Percentiles rank a stretch among this genome's conserved stretches.
These are phyloP conservation scores for Tetramorium parvispinum DNA, from an alignment of 1,140 invertebrate genomes.

Conservation along the genomic window DNA sequence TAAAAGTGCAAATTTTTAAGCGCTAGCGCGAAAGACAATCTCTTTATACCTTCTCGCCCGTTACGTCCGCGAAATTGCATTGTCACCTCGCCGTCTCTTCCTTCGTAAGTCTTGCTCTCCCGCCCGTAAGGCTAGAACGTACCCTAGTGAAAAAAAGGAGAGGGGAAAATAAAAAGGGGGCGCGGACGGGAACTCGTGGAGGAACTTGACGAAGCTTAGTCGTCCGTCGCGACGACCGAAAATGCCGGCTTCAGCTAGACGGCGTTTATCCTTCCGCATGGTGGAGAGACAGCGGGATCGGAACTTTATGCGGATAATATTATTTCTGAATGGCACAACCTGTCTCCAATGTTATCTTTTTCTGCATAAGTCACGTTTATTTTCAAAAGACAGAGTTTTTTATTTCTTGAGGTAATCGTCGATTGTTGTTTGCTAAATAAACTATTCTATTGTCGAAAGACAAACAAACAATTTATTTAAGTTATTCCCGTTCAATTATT, in stretches of 20 bases:
- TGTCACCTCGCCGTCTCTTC: slow-evolving; percentile 64
- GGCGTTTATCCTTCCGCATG: slow-evolving; percentile 53
- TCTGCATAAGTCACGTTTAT: neutral
- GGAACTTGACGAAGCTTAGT: slow-evolving; percentile 60
- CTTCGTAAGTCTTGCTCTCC: neutral
- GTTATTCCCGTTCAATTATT: neutral
- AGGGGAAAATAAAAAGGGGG: slow-evolving; percentile 20
- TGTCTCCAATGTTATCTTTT: neutral
- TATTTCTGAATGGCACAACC: slow-evolving; percentile 29
- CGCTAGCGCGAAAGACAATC: slow-evolving; percentile 67
- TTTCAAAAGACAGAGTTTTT: neutral
- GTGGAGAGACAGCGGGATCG: slow-evolving; percentile 14
- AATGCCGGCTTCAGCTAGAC: slow-evolving; percentile 58
- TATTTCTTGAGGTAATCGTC: neutral
- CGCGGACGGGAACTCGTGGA: slow-evolving; percentile 9
- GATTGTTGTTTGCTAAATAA: neutral
- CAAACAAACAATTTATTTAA: slow-evolving; percentile 2
- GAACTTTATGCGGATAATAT: slow-evolving; percentile 57
- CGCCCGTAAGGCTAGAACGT: neutral
- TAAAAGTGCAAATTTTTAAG: slow-evolving; percentile 73
- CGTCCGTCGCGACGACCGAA: slow-evolving; percentile 36
- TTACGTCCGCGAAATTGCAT: slow-evolving; percentile 72
- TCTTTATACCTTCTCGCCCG: slow-evolving; percentile 69
- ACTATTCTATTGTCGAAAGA: neutral
- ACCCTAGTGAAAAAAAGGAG: slow-evolving; percentile 15